A percentile compares a stretch with the other conserved stretches of the same genome.
phyloP scores from a whole-genome alignment of 2,888 invertebrate species.

The Lordiphosa fenestrarum region DNA sequence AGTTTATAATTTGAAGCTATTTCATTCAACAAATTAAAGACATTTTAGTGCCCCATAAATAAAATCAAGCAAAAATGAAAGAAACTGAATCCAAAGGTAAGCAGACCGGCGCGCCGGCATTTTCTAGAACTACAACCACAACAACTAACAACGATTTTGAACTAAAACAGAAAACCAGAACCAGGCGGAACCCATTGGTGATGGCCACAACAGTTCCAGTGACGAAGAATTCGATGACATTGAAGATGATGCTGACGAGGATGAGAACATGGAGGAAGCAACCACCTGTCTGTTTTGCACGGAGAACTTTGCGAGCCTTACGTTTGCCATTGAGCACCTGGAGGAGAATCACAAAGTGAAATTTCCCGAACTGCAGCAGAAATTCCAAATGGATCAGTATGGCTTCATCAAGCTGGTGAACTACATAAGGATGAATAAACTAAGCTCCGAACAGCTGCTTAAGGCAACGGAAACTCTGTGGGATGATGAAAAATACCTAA shows the following conservation, averaged over 20 bases:
- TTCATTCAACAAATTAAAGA: no score
- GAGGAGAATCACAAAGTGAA: constrained; percentile 85
- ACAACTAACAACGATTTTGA: background rate
- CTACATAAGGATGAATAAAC: constrained; percentile 86
- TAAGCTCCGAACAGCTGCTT: constrained; percentile 82
- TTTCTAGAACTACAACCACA: no score
- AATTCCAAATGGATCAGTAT: constrained; percentile 90
- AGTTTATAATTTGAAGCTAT: no score
- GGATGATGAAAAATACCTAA: constrained; percentile 89
- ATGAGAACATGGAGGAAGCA: constrained; percentile 80
- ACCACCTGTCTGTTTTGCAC: constrained; percentile 87
- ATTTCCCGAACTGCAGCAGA: constrained; percentile 84
- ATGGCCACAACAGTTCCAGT: constrained; percentile 34
- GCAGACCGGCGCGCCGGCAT: no score
- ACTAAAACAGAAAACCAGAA: constrained; percentile 3
- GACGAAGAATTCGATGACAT: constrained; percentile 58
- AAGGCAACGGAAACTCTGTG: constrained; percentile 83
- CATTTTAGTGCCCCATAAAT: no score
- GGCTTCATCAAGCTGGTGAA: constrained; percentile 91
- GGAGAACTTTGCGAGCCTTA: constrained; percentile 83
- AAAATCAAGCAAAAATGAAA: constrained; percentile 19
- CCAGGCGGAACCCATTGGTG: constrained; percentile 1
- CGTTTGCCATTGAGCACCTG: constrained; percentile 86
- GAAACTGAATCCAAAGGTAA: constrained; percentile 15
- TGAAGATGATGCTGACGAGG: constrained; percentile 73